Conservation (phyloP, 2,797 vertebrate species). For the Sus cebifrons region DNA sequence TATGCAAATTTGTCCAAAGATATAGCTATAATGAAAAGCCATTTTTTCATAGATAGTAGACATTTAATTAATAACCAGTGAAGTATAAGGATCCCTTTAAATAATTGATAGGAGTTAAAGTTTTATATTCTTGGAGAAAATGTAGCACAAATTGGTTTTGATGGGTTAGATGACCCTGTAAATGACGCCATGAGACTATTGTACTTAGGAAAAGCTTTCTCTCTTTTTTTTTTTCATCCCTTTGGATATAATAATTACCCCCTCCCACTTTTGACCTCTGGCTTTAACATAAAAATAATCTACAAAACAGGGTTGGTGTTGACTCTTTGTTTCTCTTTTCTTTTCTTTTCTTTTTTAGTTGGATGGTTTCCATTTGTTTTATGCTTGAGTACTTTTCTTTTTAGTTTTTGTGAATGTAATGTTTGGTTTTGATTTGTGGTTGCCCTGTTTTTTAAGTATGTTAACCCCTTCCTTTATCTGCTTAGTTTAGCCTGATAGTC, state of each 20-base stretch:
- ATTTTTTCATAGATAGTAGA: slow-evolving; percentile 66
- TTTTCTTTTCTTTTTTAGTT: too few species aligned
- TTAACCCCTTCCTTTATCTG: too few species aligned
- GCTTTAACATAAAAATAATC: slow-evolving; percentile 2
- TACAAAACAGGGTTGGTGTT: not conserved
- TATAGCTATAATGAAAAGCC: slow-evolving; percentile 56
- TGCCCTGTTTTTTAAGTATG: too few species aligned
- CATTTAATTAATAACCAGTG: slow-evolving; percentile 24
- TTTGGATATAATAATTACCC: not conserved
- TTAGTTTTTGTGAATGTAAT: too few species aligned
- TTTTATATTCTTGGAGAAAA: slow-evolving; percentile 82
- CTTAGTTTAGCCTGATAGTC: too few species aligned
- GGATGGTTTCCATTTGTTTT: too few species aligned
- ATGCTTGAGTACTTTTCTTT: too few species aligned
- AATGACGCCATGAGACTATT: slow-evolving; percentile 55
- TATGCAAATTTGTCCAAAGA: slow-evolving; percentile 53
- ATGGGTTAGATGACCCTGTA: slow-evolving; percentile 30
- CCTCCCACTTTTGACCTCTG: slow-evolving; percentile 26
- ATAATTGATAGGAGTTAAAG: slow-evolving; percentile 81
- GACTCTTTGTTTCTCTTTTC: too few species aligned
- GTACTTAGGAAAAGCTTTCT: slow-evolving; percentile 61
- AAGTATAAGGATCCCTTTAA: slow-evolving; percentile 79
- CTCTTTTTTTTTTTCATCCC: slow-evolving; percentile 40
- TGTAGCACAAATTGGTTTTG: slow-evolving; percentile 75
- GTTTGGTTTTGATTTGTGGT: too few species aligned